Evolutionary conservation across 2,113 vertebrate genomes (phyloP), one percentile per base, ranked within the genome.

Genomic region (Sinocyclocheilus grahami): DNA sequence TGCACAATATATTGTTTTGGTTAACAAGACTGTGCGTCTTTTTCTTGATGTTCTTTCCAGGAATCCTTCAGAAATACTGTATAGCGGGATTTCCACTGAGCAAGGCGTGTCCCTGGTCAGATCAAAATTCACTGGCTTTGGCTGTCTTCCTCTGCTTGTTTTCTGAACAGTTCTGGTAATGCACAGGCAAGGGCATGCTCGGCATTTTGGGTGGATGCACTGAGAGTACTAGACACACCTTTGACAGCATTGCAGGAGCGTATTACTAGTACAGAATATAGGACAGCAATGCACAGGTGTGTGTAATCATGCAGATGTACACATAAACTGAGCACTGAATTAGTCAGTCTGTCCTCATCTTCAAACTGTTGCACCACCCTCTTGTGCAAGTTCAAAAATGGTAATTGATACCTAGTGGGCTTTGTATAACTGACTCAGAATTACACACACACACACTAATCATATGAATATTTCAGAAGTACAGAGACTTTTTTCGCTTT

Each of bases 151-250:
- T 58, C 46, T 53, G 2, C 24, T 82, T 82, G 63, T 20, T 82
- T 81, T 81, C 8, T 27, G 6, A 63, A 79, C 6, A 16, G 42
- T 82, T 69, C 24, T 51, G 2, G 27, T 5, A 53, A 20, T 69
- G n/a, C 24, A 20, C 80, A 67, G n/a, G 80, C 63, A 82, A 51
- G 63, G 63, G 24, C 80, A 82, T 82, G 80, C 62, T 82, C 24
- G 9, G 27, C n/a, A 62, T 82, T 82, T 69, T 69, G n/a, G 80
- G 60, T 69, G 78, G 80, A 24, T 51, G n/a, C 80, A 4, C 7
- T 65, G 14, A 42, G n/a, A 82, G 46, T 82, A 53, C 6, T 27
- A 69, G 24, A 22, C 80, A 69, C 80, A 33, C 80, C 80, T 82
- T 82, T 53, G 14, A 82, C 48, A 55, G 39, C 60, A 48, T 24